Base-by-base conservation (phyloP, 2,113 vertebrate genomes). In the Synchiropus splendidus region DNA sequence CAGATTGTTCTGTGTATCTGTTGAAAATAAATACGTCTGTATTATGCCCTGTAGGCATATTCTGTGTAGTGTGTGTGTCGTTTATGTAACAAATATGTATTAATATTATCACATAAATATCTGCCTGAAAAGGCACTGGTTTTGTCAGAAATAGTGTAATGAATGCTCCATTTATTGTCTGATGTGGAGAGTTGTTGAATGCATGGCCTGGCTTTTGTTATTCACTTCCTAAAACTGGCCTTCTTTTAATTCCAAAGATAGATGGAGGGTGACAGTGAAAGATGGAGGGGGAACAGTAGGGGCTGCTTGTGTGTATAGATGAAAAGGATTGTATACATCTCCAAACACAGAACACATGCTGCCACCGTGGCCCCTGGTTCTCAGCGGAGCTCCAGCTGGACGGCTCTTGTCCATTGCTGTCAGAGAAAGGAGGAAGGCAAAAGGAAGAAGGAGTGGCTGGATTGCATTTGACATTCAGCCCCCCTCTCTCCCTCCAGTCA, bases 381-480 rank as follows among this genome's bases (percentile, higher is more conserved):
- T 56, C 61, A 13, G 44, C 3, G 21, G 48, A 64, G 18, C 42
- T 27, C 45, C 49, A 10, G 39, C 55, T 15, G 61, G 42, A 55
- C 31, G 55, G 18, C 34, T 49, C 51, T 34, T 48, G 72, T 78
- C 40, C 16, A 39, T 46, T 16, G 18, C 2, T 41, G 70, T 74
- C 58, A 71, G 58, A 44, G 52, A 36, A 12, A 54, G 15, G 32
- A 34, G 37, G 18, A 40, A 44, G 58, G 37, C 27, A 39, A 21
- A 45, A 31, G 39, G 36, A 51, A 33, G 56, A 54, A 60, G 42
- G 39, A 51, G 50, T 56, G 48, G 47, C 63, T 50, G 54, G 72
- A 73, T 75, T 77, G 65, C 43, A 54, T 76, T 72, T 81, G 67
- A 79, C 75, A 74, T 75, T 63, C 71, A 62, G 53, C 64, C 62